Percentiles rank a stretch among this genome's conserved stretches.
phyloP scores from a whole-genome alignment of 2,888 invertebrate species.

The Leptogaster cylindrica region DNA sequence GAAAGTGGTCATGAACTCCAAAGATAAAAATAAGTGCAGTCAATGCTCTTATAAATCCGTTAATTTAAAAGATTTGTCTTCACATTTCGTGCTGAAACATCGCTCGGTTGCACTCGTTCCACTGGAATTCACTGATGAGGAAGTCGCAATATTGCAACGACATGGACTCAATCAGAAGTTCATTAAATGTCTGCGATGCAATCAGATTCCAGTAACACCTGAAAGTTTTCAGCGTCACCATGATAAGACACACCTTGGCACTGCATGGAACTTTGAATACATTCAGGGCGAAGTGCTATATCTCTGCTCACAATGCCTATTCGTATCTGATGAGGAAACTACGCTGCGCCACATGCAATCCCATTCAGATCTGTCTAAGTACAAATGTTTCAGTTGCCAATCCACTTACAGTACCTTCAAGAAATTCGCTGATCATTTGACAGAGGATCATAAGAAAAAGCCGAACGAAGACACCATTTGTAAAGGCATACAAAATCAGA shows the following conservation, averaged over 20 bases:
- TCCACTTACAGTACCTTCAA: not conserved
- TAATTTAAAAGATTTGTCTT: not conserved
- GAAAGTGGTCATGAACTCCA: not conserved
- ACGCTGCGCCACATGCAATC: not conserved
- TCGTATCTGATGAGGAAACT: conserved; percentile 8
- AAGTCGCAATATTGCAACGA: too few species aligned
- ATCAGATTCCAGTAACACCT: not conserved
- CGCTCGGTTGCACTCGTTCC: not conserved
- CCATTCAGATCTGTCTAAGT: not conserved
- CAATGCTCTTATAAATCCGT: conserved; percentile 15
- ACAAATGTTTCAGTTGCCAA: conserved; percentile 8
- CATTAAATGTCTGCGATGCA: conserved; percentile 15
- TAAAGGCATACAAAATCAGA: conserved; percentile 8
- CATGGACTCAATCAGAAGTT: not conserved
- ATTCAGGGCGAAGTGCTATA: conserved; percentile 3
- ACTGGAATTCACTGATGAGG: too few species aligned
- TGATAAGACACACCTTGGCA: not conserved
- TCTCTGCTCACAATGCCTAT: not conserved
- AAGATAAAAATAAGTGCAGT: conserved; percentile 4
- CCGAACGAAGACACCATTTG: conserved; percentile 16
- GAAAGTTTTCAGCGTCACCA: not conserved
- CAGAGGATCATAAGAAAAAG: not conserved
- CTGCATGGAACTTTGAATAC: not conserved
- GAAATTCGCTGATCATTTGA: conserved; percentile 14
- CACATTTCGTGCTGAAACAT: not conserved